Base-by-base conservation (phyloP, 2,888 invertebrate species). In the Lithophane socia region DNA sequence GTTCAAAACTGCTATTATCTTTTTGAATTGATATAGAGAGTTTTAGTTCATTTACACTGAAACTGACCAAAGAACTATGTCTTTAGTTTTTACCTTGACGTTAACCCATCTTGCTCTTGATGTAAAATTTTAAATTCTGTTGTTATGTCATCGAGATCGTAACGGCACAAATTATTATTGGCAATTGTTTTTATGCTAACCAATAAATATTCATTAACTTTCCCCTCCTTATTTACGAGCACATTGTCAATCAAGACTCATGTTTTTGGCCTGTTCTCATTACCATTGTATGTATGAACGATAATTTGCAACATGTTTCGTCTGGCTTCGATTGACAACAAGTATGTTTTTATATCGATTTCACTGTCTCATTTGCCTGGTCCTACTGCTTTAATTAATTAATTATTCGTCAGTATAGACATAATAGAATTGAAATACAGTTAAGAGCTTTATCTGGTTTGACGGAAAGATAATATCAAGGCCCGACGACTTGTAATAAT, bases 181-280 rank as follows among this genome's bases (percentile, higher is more conserved):
- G 12, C 82, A 54, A 72, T 82, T 61, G 70, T 85, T 54, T 74
- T 73, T 44, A 29, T 44, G 52, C n/a, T 18, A 29, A n/a, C 61
- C 42, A 61, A 44, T 85, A 79, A 75, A 87, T 87, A 87, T 87
- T 80, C 67, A 87, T 80, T 21, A 78, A 65, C 75, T 80, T 75
- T 83, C 77, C 42, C 70, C 52, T 75, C 24, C 63, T 77, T 79
- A 74, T 66, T 78, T 75, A 71, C 42, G 61, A 61, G 66, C 24
- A 56, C 42, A 56, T 70, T 86, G 76, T 87, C 83, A 86, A 80
- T 83, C 86, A 80, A 68, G 64, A 42, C 8, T 74, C 73, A 16
- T 67, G 81, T 80, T 74, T 83, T 73, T 85, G 65, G 65, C 0
- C 10, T 47, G 72, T 72, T 69, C 77, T 66, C 82, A 82, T 83